Base-by-base conservation (phyloP, 2,888 invertebrate species). In the Meganola albula region DNA sequence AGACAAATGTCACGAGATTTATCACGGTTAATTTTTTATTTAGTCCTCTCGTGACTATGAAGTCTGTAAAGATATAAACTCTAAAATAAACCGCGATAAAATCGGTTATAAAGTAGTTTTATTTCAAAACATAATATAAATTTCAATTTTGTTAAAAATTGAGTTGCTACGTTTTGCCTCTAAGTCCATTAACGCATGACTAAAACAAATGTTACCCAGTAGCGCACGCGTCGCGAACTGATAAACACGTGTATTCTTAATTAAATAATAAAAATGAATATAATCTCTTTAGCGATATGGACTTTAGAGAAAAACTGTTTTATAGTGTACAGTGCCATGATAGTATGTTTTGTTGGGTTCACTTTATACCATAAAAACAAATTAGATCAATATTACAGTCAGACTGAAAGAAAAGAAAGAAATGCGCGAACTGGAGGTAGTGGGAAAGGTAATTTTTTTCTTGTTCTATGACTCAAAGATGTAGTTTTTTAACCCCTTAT, bases 261-360 rank as follows among this genome's bases (percentile, higher is more conserved):
- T 40, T 26, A 30, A 46, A 37, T 45, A 30, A 31, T 23, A 35
- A 73, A 44, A 47, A 84, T 85, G 85, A 85, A 84, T 47, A 37
- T 76, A 13, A 71, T 84, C 31, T 83, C 85, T 14, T 35, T 74
- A 3, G 64, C 67, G 1, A 70, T 85, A 36, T 83, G 75, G 75
- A 72, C 74, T 5, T 54, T 85, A 44, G 85, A 85, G 48, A 74
- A 76, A 22, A 76, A 85, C 53, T 85, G 82, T 71, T 80, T 74
- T 46, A 59, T 68, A 13, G 77, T 85, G 23, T 85, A 84, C 33
- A 71, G 74, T 3, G 64, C 65, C 1, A 48, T 85, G 28, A 65
- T 79, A 21, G 63, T 74, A 34, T 67, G 70, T 53, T 85, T 85
- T 37, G 49, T 82, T 10, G 64, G 55, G 5, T 83, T 84, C 34